Conservation (phyloP, 2,888 invertebrate species). For the Lycaena phlaeas region DNA sequence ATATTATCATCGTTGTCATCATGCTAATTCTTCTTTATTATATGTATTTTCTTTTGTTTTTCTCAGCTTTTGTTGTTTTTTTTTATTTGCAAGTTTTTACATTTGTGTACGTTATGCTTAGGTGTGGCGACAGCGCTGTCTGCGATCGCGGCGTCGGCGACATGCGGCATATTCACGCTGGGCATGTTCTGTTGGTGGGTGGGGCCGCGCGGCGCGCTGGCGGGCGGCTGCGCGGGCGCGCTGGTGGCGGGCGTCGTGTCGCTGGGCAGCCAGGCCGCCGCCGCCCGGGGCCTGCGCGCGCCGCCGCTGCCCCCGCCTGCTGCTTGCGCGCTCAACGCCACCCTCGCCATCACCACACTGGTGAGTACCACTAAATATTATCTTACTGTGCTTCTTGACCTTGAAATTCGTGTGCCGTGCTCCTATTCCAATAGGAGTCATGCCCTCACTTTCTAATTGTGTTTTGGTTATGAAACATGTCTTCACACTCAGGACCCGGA, state of each 20-base stretch:
- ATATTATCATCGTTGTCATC: too few relatives aligned
- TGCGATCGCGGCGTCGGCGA: conserved; percentile 87
- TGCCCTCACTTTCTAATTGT: too few relatives aligned
- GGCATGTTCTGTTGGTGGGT: conserved; percentile 89
- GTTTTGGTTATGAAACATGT: not conserved
- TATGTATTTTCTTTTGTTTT: too few relatives aligned
- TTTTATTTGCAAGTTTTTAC: too few relatives aligned
- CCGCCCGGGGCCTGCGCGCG: conserved; percentile 72
- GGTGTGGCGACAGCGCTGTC: conserved; percentile 81
- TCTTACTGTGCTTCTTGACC: too few relatives aligned
- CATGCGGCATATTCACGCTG: conserved; percentile 86
- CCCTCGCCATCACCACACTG: not conserved
- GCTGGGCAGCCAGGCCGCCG: conserved; percentile 78
- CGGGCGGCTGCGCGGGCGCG: conserved; percentile 75
- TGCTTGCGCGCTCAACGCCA: conserved; percentile 35
- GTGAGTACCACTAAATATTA: too few relatives aligned
- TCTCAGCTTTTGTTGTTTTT: too few relatives aligned
- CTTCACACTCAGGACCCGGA: conserved; percentile 43
- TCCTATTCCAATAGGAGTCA: too few relatives aligned
- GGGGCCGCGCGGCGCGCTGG: conserved; percentile 77
- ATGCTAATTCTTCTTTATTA: too few relatives aligned
- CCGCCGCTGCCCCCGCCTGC: conserved; percentile 43
- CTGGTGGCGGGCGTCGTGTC: conserved; percentile 75
- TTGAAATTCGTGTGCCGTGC: too few relatives aligned
- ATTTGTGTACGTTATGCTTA: too few relatives aligned